Conservation (phyloP, 2,797 vertebrate species). For the Margarornis squamiger region DNA sequence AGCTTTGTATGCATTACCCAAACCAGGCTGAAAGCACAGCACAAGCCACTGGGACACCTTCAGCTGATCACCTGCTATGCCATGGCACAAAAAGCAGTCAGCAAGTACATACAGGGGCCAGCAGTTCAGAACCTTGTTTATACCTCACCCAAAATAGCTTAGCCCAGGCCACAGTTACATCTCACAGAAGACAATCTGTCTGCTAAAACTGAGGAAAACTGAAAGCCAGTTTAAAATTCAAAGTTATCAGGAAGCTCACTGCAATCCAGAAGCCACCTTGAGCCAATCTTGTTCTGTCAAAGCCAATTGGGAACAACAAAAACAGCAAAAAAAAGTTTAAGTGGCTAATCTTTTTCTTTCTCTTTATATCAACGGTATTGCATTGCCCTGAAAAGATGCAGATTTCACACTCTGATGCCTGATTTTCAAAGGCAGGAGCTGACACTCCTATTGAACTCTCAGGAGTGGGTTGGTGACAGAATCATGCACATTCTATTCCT, state of each 20-base stretch:
- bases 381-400: background rate
- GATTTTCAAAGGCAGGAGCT: background rate
- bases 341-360: background rate
- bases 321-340: background rate
- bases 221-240: background rate
- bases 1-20: background rate
- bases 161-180: background rate
- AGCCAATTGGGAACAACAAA: background rate
- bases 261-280: background rate
- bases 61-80: background rate
- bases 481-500: background rate
- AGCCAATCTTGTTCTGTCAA: background rate
- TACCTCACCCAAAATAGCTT: background rate
- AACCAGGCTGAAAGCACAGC: background rate
- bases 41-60: background rate
- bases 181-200: background rate
- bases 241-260: background rate
- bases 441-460: background rate
- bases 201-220: background rate
- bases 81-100: background rate
- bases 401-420: background rate
- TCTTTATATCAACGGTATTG: background rate
- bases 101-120: background rate
- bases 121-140: background rate
- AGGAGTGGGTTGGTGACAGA: background rate